Evolutionary conservation across 2,888 invertebrate genomes (phyloP).

Genomic region (Tortricodes alternella): DNA sequence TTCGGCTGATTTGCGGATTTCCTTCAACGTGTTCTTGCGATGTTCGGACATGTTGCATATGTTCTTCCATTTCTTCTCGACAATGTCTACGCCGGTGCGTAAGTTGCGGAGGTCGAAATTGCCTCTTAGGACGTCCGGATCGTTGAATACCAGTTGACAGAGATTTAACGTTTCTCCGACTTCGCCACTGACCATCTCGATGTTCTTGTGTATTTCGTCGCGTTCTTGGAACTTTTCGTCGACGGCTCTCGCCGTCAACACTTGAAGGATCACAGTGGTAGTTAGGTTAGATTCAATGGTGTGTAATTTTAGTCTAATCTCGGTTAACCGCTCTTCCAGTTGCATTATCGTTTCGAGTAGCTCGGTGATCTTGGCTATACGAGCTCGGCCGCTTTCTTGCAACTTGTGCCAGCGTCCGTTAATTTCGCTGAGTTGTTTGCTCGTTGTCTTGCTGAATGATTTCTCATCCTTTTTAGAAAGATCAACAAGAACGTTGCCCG

Average conservation of each 20-base stretch:
- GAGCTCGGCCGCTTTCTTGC: conserved; percentile 84
- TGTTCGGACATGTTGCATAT: conserved; percentile 89
- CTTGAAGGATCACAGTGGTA: conserved; percentile 86
- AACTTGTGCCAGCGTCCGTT: conserved; percentile 87
- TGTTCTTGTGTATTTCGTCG: conserved; percentile 87
- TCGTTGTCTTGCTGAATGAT: conserved; percentile 73
- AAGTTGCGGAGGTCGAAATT: conserved; percentile 88
- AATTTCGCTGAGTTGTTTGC: conserved; percentile 83
- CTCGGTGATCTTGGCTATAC: conserved; percentile 88
- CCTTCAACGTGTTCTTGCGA: conserved; percentile 71
- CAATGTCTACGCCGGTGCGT: conserved; percentile 85
- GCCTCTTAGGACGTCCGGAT: conserved; percentile 87
- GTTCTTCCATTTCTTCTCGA: conserved; percentile 91
- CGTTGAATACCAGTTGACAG: conserved; percentile 89
- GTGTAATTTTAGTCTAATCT: conserved; percentile 88
- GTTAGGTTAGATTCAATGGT: conserved; percentile 87
- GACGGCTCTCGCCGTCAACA: conserved; percentile 84
- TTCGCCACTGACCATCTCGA: conserved; percentile 89
- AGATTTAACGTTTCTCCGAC: conserved; percentile 90
- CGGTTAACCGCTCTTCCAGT: conserved; percentile 87
- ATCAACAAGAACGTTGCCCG: conserved; percentile 85
- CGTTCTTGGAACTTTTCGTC: conserved; percentile 87
- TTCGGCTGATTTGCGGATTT: conserved; percentile 84
- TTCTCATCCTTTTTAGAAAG: conserved; percentile 85
- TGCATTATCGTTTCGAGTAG: conserved; percentile 87